phyloP scores from a whole-genome alignment of 2,888 invertebrate genomes.

The Lydus trimaculatus region DNA sequence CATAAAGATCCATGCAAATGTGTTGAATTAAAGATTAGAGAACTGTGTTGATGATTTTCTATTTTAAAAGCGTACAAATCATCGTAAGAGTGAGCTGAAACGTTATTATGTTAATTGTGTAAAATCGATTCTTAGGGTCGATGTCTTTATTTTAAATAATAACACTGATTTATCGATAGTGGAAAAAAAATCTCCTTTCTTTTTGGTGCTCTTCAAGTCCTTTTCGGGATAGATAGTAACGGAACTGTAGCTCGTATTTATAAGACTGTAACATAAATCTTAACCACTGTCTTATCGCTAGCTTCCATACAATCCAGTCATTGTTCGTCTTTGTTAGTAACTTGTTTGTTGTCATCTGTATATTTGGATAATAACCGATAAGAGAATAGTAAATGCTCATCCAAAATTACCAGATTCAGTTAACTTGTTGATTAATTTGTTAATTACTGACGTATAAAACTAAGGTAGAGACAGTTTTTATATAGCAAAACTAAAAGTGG shows the following conservation, averaged over 20 bases:
- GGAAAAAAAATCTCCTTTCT: constrained; percentile 14
- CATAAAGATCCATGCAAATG: constrained; percentile 20
- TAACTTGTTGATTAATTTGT: not conserved
- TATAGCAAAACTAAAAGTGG: not conserved
- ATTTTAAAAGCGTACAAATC: constrained; percentile 29
- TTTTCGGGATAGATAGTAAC: constrained; percentile 33
- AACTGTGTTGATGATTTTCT: constrained; percentile 11
- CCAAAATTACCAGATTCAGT: too few species aligned
- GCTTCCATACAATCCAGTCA: constrained; percentile 36
- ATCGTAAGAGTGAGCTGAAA: constrained; percentile 30
- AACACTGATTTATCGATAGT: constrained; percentile 20
- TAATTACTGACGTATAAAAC: not conserved
- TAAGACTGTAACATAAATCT: constrained; percentile 40
- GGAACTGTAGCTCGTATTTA: constrained; percentile 35
- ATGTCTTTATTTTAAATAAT: constrained; percentile 30
- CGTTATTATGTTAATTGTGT: constrained; percentile 35
- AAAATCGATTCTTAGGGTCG: constrained; percentile 17
- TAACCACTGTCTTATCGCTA: constrained; percentile 38
- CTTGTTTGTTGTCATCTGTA: constrained; percentile 38
- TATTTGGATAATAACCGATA: constrained; percentile 6
- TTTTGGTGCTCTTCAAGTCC: constrained; percentile 20
- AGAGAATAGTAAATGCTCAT: not conserved
- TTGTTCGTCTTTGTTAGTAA: constrained; percentile 36
- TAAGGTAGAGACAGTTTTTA: not conserved
- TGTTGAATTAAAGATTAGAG: constrained; percentile 36